A percentile compares a stretch with the other conserved stretches of the same genome.
These are phyloP conservation scores for Thymallus thymallus DNA, from an alignment of 2,113 vertebrate species.

Conservation along the genomic window DNA sequence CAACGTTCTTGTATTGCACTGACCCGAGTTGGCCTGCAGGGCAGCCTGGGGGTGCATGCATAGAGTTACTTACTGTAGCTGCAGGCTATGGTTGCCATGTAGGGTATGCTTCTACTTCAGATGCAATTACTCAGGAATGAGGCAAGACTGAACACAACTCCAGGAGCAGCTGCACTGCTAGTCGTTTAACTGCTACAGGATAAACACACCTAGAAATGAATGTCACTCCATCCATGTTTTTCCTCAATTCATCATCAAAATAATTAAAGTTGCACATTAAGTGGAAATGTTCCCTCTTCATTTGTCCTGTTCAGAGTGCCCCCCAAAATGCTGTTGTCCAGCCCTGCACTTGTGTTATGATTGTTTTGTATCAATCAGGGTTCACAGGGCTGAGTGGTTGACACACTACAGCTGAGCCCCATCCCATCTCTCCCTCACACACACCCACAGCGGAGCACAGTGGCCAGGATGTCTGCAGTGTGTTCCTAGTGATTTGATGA, in stretches of 20 bases:
- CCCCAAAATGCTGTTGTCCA: too few species aligned
- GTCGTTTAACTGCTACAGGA: not conserved
- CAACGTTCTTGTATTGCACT: too few species aligned
- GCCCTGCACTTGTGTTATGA: conserved; percentile 47
- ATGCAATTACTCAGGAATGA: conserved; percentile 55
- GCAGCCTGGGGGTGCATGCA: too few species aligned
- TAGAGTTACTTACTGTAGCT: too few species aligned
- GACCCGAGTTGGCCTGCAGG: too few species aligned
- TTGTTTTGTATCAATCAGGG: conserved; percentile 52
- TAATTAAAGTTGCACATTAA: not conserved
- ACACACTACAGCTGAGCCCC: conserved; percentile 62
- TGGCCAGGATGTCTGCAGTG: conserved; percentile 25
- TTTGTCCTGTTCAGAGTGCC: conserved; percentile 31
- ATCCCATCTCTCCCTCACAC: conserved; percentile 45
- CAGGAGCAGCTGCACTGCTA: conserved; percentile 7
- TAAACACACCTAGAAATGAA: not conserved
- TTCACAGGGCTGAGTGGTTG: conserved; percentile 8
- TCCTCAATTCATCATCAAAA: not conserved
- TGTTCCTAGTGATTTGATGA: conserved; percentile 53
- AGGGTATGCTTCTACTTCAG: conserved; percentile 16
- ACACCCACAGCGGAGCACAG: conserved; percentile 18
- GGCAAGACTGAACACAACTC: conserved; percentile 29
- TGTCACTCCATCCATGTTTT: not conserved
- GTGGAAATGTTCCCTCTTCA: conserved; percentile 26
- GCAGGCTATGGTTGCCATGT: too few species aligned